Evolutionary conservation across 2,113 vertebrate species (phyloP).

Genomic region (Lethenteron reissneri): DNA sequence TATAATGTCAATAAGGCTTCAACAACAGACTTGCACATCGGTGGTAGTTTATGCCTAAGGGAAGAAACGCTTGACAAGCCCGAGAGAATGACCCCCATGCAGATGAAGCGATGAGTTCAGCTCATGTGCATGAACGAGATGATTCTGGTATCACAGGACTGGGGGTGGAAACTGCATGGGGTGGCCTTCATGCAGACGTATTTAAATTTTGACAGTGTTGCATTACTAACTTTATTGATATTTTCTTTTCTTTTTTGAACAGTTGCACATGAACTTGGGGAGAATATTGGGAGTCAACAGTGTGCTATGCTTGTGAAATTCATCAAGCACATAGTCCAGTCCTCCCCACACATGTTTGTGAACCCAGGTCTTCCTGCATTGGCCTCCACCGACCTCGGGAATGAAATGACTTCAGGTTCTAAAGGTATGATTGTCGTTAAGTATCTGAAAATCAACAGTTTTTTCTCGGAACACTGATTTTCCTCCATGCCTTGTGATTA

Average conservation of each 20-base stretch:
- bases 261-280: conserved; percentile 70
- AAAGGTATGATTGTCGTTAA: not conserved
- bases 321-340: conserved; percentile 84
- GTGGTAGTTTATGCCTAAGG: too few relatives aligned
- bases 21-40: too few relatives aligned
- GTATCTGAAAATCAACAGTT: conserved; percentile 6
- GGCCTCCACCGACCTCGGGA: conserved; percentile 32
- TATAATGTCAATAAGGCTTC: not conserved
- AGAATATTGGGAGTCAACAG: conserved; percentile 64
- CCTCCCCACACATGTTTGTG: conserved; percentile 78
- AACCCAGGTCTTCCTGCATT: conserved; percentile 27
- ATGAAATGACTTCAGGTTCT: not conserved
- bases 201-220: too few relatives aligned
- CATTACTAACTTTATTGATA: conserved; percentile 7
- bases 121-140: too few relatives aligned
- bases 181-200: too few relatives aligned
- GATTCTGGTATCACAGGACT: too few relatives aligned
- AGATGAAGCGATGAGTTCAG: too few relatives aligned
- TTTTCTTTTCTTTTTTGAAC: conserved; percentile 9
- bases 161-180: too few relatives aligned
- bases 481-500: not conserved
- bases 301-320: conserved; percentile 95
- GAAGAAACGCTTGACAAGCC: too few relatives aligned
- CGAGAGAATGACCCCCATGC: too few relatives aligned
- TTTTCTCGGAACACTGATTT: conserved; percentile 3